Conservation (phyloP, 2,797 vertebrate genomes). For the Hipposideros larvatus region DNA sequence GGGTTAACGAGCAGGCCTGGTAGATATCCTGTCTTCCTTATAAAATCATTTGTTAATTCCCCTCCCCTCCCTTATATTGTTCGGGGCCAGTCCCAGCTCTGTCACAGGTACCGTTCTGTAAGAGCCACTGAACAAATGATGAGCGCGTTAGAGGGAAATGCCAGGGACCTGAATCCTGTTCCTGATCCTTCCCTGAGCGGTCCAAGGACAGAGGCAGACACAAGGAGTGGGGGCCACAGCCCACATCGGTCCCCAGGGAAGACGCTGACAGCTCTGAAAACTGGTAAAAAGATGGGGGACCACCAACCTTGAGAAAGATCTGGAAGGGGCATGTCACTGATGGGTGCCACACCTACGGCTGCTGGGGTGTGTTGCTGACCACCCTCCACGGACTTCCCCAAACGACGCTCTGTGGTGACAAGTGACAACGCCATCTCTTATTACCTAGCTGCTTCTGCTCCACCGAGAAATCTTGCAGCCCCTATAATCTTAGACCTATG, state of each 20-base stretch:
- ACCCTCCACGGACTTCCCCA: neutral
- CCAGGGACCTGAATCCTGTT: accelerated
- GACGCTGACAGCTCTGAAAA: neutral
- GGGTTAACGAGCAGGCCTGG: neutral
- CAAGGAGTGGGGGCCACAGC: neutral
- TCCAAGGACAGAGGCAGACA: neutral
- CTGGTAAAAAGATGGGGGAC: neutral
- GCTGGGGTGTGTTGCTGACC: neutral
- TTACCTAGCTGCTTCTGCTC: neutral
- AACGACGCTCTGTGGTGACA: neutral
- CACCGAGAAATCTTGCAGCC: neutral
- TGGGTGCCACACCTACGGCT: neutral
- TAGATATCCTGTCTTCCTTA: neutral
- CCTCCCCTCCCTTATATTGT: neutral
- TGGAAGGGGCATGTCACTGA: accelerated
- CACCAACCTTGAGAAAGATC: neutral
- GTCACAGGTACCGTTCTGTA: neutral
- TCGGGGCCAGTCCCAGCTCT: neutral
- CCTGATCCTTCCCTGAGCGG: neutral
- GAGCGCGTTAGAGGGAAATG: neutral
- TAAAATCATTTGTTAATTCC: neutral
- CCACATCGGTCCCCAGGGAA: neutral
- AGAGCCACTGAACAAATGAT: neutral
- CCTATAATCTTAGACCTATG: neutral
- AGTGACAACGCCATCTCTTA: neutral